Evolutionary conservation across 2,113 vertebrate species (phyloP).

Genomic region (Equus quagga): DNA sequence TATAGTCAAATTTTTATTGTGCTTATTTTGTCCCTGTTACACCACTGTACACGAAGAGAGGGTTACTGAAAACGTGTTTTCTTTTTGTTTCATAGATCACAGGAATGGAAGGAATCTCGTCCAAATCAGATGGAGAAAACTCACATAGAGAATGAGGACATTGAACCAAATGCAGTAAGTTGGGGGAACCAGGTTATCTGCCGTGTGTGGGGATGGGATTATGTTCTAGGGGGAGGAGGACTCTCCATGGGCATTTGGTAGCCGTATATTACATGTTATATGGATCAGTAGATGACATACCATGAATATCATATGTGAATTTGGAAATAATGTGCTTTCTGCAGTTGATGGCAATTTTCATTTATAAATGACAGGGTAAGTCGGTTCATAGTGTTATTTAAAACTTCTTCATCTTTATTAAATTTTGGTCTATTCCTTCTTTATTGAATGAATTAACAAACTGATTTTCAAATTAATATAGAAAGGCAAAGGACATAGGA

Average conservation of each 20-base stretch:
- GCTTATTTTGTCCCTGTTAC: background rate
- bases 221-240: background rate
- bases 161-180: background rate
- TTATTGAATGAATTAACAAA: background rate
- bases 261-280: background rate
- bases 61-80: background rate
- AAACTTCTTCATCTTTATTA: background rate
- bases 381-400: background rate
- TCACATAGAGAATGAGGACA: background rate
- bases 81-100: background rate
- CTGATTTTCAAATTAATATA: background rate
- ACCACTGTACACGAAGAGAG: background rate
- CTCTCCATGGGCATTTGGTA: background rate
- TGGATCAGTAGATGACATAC: background rate
- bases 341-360: background rate
- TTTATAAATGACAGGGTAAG: background rate
- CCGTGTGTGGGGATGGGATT: background rate
- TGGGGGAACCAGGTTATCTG: background rate
- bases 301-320: background rate
- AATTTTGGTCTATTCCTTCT: background rate
- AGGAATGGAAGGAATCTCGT: background rate
- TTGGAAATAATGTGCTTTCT: constrained; percentile 3
- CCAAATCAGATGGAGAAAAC: background rate
- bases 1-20: background rate
- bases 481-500: background rate